Base-by-base conservation (phyloP, 2,888 invertebrate genomes). In the Andrena praecox region DNA sequence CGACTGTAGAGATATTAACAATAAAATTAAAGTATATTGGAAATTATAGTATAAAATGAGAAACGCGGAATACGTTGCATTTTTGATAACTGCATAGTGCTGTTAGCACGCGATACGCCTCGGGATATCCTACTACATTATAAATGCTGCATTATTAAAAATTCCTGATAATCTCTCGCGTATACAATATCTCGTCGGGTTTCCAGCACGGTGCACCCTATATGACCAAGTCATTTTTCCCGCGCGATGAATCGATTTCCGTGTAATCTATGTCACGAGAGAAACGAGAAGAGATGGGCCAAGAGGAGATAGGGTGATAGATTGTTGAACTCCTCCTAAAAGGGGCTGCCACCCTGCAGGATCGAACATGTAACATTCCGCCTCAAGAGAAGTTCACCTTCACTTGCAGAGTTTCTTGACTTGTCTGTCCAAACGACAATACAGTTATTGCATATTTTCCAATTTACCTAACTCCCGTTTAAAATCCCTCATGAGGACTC, bases 111-210 rank as follows among this genome's bases (percentile, higher is more conserved):
- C 27, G 27, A 66, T 48, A 48, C 29, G 48, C 24, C 48, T 66
- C 6, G 16, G 27, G 20, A 24, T 56, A 56, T 8, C 3, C 12
- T 16, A 48, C 16, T 66, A 1, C 64, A 48, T 66, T 48, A 50
- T 48, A 66, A 27, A 48, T 50, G 64, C n/a, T 27, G 64, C 64
- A 42, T 66, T 66, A 56, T 66, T 66, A 66, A 50, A 48, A 66
- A 66, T 29, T 50, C 48, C 27, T 48, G 48, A 66, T 66, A 66
- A 66, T 66, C 64, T 54, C 20, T 33, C 54, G 50, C 12, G 27
- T 16, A 12, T 54, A 68, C 24, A 27, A 35, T 35, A 54, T 16
- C 54, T 50, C n/a, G 54, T 35, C 29, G 33, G 27, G 48, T 8
- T 27, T 66, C 24, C 42, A 24, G 24, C n/a, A 24, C 48, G 64